A percentile compares a stretch with the other conserved stretches of the same genome.
Conservation (phyloP, 2,113 vertebrate genomes). For the Thunnus thynnus region DNA sequence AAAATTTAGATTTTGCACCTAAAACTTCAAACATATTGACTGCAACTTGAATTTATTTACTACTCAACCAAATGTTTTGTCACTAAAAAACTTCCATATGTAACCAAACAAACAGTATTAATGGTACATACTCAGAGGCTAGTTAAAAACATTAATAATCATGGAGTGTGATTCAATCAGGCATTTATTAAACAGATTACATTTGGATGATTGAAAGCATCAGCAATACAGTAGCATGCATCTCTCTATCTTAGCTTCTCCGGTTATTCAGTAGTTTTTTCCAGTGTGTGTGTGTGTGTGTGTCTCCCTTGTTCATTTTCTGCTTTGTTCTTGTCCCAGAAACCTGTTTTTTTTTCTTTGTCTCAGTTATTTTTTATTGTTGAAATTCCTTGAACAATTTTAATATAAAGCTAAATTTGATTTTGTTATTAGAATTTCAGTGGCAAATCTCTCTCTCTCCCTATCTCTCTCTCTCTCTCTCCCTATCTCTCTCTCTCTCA, state of each 20-base stretch:
- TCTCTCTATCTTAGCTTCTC: no score
- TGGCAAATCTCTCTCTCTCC: conserved; percentile 25
- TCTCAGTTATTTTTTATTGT: background rate
- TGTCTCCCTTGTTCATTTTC: background rate
- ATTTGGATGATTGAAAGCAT: background rate
- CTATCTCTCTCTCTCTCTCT: background rate
- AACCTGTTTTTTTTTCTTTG: background rate
- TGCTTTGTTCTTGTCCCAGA: background rate
- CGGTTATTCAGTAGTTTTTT: no score
- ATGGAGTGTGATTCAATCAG: background rate
- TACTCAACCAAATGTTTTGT: background rate
- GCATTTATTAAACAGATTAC: background rate
- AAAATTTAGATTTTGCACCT: no score
- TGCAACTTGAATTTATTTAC: background rate
- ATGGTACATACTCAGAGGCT: no score
- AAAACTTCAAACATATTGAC: background rate
- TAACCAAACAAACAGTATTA: background rate
- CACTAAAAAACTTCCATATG: background rate
- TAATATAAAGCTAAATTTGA: background rate
- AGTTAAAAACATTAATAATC: no score
- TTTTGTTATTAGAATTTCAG: conserved; percentile 34
- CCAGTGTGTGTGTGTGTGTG: no score
- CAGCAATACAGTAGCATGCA: no score
- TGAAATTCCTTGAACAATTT: conserved; percentile 9
- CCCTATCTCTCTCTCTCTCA: conserved; percentile 45